Evolutionary conservation across 2,888 invertebrate genomes (phyloP), one percentile per base, ranked within the genome.

Genomic region (Spodoptera littoralis): DNA sequence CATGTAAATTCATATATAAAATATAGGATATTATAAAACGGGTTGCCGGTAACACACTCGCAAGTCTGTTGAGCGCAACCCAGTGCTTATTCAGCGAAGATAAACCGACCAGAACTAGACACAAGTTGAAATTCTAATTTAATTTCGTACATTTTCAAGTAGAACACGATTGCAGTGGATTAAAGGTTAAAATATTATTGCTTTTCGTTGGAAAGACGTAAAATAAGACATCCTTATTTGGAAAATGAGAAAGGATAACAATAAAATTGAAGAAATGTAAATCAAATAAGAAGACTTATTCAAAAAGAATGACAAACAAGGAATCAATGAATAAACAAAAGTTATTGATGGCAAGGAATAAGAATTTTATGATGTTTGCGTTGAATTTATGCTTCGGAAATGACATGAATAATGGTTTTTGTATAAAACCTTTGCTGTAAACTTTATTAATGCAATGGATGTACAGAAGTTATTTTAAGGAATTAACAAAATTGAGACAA

Each of bases 121-220:
- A 77, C 78, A 78, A 77, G 70, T 77, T 81, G 84, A 83, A 85
- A 83, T 82, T 85, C 86, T 86, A 86, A 86, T 86, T 85, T 86
- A 85, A 86, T 86, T 86, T 82, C 70, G 72, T 56, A 51, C 63
- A 79, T 70, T 71, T 80, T 63, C 68, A 73, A 65, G 69, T 62
- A 57, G 69, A 67, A 68, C 68, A 76, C 70, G 60, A 53, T 36
- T 65, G 63, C 58, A 58, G 73, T 79, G 60, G 76, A 80, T 77
- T 77, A 70, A 76, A 77, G 61, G 47, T 67, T 51, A 52, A 66
- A 36, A 8, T 9, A 30, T 30, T 6, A 6, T 4, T 6, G 30
- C 6, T 2, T 30, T 30, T 30, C 30, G 30, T 6, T 30, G 6
- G 18, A 18, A 18, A 18, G 18, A 18, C 18, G 18, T 18, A 18